Evolutionary conservation across 1,140 invertebrate genomes (phyloP).

Genomic region (Gonatopus flavifemur): DNA sequence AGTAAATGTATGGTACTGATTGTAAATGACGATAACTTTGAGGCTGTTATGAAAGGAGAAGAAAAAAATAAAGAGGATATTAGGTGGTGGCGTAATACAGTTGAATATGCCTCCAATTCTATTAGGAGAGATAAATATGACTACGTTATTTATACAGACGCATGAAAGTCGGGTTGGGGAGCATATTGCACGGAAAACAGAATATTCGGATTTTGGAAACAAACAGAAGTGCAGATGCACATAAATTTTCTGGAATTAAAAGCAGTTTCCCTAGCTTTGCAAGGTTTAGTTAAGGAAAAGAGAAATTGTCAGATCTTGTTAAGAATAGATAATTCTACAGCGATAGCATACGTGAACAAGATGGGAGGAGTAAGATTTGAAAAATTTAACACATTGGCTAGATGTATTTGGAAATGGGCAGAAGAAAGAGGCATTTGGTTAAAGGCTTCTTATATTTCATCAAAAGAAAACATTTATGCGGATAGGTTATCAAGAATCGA

Average conservation of each 20-base stretch:
- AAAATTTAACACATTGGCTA: slow-evolving; percentile 5
- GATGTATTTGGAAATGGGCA: slow-evolving; percentile 14
- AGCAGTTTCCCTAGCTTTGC: slow-evolving; percentile 7
- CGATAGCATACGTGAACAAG: slow-evolving; percentile 14
- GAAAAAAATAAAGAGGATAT: slow-evolving; percentile 7
- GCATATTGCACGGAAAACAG: neutral
- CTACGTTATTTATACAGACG: slow-evolving; percentile 3
- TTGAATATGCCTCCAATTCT: slow-evolving; percentile 6
- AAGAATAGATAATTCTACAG: slow-evolving; percentile 18
- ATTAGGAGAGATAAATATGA: slow-evolving; percentile 14
- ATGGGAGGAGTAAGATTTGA: slow-evolving; percentile 2
- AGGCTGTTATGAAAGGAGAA: neutral
- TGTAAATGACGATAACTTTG: neutral
- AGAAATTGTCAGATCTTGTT: slow-evolving; percentile 31
- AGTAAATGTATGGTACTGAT: slow-evolving; percentile 10
- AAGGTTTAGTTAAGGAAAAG: neutral
- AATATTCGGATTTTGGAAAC: neutral
- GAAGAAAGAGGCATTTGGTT: slow-evolving; percentile 4
- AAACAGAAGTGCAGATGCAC: neutral
- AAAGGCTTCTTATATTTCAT: slow-evolving; percentile 9
- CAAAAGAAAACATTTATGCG: slow-evolving; percentile 4
- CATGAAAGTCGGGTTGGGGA: slow-evolving; percentile 11
- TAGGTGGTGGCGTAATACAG: slow-evolving; percentile 23
- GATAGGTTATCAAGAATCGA: slow-evolving; percentile 10
- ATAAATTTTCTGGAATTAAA: slow-evolving; percentile 17